Evolutionary conservation across 2,888 invertebrate genomes (phyloP).

Genomic region (Macrosoma leucophasiata): DNA sequence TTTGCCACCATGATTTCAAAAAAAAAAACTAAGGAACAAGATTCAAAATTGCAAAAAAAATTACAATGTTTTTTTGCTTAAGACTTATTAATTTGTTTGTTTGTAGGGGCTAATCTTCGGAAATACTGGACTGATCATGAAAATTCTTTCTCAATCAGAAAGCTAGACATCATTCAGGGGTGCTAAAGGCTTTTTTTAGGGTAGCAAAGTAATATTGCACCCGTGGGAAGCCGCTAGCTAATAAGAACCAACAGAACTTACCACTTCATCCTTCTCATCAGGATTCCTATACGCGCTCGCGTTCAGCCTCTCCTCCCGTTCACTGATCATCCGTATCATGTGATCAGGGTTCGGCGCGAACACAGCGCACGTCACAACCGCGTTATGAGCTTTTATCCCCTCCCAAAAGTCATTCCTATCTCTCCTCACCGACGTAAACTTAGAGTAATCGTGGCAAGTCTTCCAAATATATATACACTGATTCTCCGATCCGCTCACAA

Average conservation of each 20-base stretch:
- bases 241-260: constrained; percentile 36
- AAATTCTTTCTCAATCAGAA: too few relatives aligned
- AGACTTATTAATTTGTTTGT: too few relatives aligned
- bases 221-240: too few relatives aligned
- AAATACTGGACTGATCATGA: too few relatives aligned
- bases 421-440: constrained; percentile 92
- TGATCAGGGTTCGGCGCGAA: constrained; percentile 98
- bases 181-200: too few relatives aligned
- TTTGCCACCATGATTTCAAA: too few relatives aligned
- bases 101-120: too few relatives aligned
- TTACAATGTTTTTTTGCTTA: too few relatives aligned
- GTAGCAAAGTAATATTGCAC: too few relatives aligned
- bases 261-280: constrained; percentile 49
- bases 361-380: constrained; percentile 97
- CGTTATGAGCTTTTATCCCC: constrained; percentile 90
- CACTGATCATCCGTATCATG: constrained; percentile 84
- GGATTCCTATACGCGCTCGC: constrained; percentile 28
- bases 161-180: too few relatives aligned
- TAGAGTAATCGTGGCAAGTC: constrained; percentile 96
- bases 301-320: constrained; percentile 61
- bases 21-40: too few relatives aligned
- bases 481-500: constrained; percentile 98
- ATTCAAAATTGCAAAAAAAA: too few relatives aligned
- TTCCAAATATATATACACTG: constrained; percentile 99
- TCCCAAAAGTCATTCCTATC: constrained; percentile 99